Base-by-base conservation (phyloP, 1,140 invertebrate genomes). In the Megalopta genalis region DNA sequence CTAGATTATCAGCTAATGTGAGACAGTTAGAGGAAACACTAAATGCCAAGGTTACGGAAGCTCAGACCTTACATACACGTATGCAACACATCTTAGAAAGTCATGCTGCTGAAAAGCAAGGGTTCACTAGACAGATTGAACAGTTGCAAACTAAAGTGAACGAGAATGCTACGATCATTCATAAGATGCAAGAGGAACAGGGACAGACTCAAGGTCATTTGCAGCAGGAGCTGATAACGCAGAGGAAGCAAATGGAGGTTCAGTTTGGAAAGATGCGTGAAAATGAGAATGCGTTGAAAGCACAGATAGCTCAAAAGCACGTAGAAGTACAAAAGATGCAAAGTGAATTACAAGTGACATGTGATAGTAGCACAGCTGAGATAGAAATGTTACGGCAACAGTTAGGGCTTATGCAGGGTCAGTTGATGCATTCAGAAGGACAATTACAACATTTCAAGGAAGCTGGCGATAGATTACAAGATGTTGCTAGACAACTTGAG, bases 71-170 rank as follows among this genome's bases (percentile, higher is more conserved):
- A 23, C 94, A 95, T 76, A 90, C 93, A 2, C 93, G 95, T 12
- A 93, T 96, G 90, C 94, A 95, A 88, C 94, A 95, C 25, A 91
- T 94, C 21, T 88, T 94, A 39, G 95, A 96, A 64, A 94, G 93
- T 77, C 93, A 94, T 76, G 88, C 92, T 27, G 90, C 91, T 2
- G 94, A 95, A 75, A 94, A 94, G 37, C 92, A 93, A 77, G 90
- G 91, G 23, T 91, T 93, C 37, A 85, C 90, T 1, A 86, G 91
- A 69, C 91, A 93, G 64, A 90, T 94, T 16, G 93, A 94, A 73
- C 90, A 95, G 89, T 86, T 96, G 32, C 95, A 96, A 86, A 89
- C 91, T 0, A 94, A 95, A 87, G 81, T 95, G 3, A 94, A 92
- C 76, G 95, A 95, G 16, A 95, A 96, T 71, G 91, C 92, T 2